These are phyloP conservation scores for Petrocephalus schoutedeni DNA, from an alignment of 2,797 vertebrate genomes.

Conservation along the genomic window DNA sequence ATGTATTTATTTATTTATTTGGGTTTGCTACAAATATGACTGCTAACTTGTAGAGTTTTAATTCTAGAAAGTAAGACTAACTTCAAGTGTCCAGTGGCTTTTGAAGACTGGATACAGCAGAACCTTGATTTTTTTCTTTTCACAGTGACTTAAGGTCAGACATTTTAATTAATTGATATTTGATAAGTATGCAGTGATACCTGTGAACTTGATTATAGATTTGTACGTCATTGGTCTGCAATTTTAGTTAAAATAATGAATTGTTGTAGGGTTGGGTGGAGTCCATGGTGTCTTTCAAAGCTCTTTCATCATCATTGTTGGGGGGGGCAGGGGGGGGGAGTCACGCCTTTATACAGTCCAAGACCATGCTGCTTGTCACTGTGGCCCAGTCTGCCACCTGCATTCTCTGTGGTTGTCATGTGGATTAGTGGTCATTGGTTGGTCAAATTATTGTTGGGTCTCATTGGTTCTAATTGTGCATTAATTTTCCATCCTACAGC, in stretches of 20 bases:
- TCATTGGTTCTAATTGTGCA: background rate
- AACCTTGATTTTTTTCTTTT: background rate
- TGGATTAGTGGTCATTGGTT: background rate
- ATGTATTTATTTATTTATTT: background rate
- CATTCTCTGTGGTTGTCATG: background rate
- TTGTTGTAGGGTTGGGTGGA: background rate
- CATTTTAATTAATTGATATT: background rate
- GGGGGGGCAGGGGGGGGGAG: background rate
- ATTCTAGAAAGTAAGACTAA: background rate
- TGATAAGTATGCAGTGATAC: background rate
- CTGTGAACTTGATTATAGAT: background rate
- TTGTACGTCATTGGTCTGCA: background rate
- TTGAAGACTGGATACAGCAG: background rate
- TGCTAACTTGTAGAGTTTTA: background rate
- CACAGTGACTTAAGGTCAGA: background rate
- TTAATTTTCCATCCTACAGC: slow-evolving; percentile 5
- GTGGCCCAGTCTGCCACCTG: background rate
- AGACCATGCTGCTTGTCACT: background rate
- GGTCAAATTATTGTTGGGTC: background rate
- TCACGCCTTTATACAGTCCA: background rate
- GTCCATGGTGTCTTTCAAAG: slow-evolving; percentile 14
- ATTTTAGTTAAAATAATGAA: background rate
- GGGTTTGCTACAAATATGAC: background rate
- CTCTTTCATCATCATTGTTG: background rate
- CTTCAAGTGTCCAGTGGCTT: background rate